Evolutionary conservation across 2,113 vertebrate genomes (phyloP).

Genomic region (Serinus canaria): DNA sequence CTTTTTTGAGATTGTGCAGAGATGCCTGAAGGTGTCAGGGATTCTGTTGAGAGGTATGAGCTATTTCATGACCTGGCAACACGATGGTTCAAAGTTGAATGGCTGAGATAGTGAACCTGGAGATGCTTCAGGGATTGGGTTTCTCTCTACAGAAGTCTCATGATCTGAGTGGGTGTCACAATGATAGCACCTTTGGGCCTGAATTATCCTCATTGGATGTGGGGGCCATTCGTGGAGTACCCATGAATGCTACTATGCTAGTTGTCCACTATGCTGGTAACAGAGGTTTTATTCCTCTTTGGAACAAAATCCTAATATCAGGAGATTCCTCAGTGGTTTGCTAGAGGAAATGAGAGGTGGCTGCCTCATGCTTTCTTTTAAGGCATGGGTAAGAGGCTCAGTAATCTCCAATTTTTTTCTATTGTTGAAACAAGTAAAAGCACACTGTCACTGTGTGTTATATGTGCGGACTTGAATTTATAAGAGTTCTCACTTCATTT

Average conservation of each 20-base stretch:
- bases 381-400: background rate
- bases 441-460: background rate
- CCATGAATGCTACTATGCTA: rapidly evolving
- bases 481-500: background rate
- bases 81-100: background rate
- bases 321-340: background rate
- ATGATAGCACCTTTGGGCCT: background rate
- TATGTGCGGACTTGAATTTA: background rate
- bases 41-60: background rate
- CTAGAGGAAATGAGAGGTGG: background rate
- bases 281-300: background rate
- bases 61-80: background rate
- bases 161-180: background rate
- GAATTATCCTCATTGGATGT: background rate
- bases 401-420: background rate
- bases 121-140: background rate
- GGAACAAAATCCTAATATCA: background rate
- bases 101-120: background rate
- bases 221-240: background rate
- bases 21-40: background rate
- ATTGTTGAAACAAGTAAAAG: background rate
- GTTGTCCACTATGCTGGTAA: background rate
- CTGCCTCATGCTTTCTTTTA: background rate
- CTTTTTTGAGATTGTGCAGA: background rate
- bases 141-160: background rate